Percentiles rank a stretch among this genome's conserved stretches.
Evolutionary conservation across 2,797 vertebrate genomes (phyloP).

Genomic region (Pygocentrus nattereri): DNA sequence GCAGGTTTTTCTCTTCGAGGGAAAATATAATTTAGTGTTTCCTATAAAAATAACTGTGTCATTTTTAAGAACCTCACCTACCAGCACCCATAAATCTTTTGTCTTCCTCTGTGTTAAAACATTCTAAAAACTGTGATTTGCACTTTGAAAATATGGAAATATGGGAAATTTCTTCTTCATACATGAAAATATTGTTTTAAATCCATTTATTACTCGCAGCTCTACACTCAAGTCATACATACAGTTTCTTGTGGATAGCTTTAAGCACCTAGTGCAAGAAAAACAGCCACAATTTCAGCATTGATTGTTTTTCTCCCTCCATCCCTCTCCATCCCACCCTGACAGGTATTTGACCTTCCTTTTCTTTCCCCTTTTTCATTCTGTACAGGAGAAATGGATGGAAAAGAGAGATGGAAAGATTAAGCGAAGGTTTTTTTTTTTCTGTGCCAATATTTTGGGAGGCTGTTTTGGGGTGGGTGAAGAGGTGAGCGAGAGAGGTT

Average conservation of each 20-base stretch:
- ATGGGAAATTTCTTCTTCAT: not conserved
- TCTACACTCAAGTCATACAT: constrained; percentile 8
- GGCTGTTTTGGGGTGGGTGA: constrained; percentile 62
- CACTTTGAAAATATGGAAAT: too few species aligned
- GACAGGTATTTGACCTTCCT: constrained; percentile 73
- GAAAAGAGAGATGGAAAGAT: constrained; percentile 62
- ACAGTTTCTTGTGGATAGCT: constrained; percentile 9
- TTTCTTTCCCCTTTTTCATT: constrained; percentile 59
- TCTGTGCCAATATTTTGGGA: constrained; percentile 60
- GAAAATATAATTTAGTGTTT: not conserved
- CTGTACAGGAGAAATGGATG: constrained; percentile 62
- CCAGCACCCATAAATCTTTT: too few species aligned
- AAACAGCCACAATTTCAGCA: constrained; percentile 50
- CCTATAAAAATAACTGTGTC: not conserved
- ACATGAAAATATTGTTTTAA: not conserved
- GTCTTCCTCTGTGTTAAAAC: too few species aligned
- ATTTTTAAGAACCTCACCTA: not conserved
- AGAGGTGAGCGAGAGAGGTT: constrained; percentile 63
- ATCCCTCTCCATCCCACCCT: constrained; percentile 59
- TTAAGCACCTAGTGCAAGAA: constrained; percentile 39
- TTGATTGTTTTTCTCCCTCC: constrained; percentile 47
- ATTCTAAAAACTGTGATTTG: too few species aligned
- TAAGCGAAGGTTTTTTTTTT: constrained; percentile 52
- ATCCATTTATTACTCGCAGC: constrained; percentile 11
- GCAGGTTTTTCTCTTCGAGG: not conserved